Base-by-base conservation (phyloP, 2,797 vertebrate genomes). In the Chelmon rostratus region DNA sequence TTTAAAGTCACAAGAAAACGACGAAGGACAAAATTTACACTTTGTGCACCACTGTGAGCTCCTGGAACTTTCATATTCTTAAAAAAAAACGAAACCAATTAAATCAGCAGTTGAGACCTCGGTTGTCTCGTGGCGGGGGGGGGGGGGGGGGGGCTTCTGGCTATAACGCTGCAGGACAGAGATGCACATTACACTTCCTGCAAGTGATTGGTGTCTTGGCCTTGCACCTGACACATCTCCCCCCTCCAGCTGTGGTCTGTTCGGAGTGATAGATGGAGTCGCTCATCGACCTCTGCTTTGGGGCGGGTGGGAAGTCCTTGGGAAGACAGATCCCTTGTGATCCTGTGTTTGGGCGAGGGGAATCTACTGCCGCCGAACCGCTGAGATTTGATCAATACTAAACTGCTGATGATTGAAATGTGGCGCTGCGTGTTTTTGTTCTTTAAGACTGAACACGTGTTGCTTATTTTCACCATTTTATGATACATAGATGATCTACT, bases 141-240 rank as follows among this genome's bases (percentile, higher is more conserved):
- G 3, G 19, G 12, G 8, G 3, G 3, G 7, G 10, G 19, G 28
- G 3, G 9, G 37, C 35, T 52, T 46, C n/a, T 52, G 37, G 31
- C 10, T 1, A 0, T 50, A 46, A 78, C 42, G 52, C 28, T 7
- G 12, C 13, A 65, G 50, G n/a, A 69, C 4, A 5, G n/a, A 38
- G 37, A 70, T 33, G 11, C 9, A 63, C 31, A 5, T 40, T 47
- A 38, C 0, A 23, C 35, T 25, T 53, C 42, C 44, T 77, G 52
- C 49, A 23, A 58, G 61, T 71, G 46, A 71, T 52, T 58, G 42
- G 44, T 76, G 82, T 79, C 56, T 56, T 28, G 44, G 72, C 76
- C 69, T 79, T 68, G 68, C 49, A 18, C 10, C 37, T 35, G 79
- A 79, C 76, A 70, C 75, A 46, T 78, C 70, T 73, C 63, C 40